Percentiles rank a stretch among this genome's conserved stretches.
phyloP scores from a whole-genome alignment of 1,140 invertebrate genomes.

The Drosophila fuyamai region DNA sequence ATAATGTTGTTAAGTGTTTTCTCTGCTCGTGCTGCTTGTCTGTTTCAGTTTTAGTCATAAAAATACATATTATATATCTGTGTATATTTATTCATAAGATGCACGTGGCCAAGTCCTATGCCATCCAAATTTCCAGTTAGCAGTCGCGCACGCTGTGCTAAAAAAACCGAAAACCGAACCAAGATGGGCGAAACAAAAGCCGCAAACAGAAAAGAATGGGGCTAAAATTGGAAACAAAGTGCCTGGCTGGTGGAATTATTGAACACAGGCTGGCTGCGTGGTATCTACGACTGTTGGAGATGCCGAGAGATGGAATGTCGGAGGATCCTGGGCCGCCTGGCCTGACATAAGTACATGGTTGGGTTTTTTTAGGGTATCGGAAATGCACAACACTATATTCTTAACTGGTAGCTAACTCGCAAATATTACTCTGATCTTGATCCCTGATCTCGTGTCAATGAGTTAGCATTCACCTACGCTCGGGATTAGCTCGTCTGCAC shows the following conservation, averaged over 20 bases:
- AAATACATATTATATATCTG: conserved; percentile 75
- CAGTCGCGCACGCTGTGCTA: conserved; percentile 41
- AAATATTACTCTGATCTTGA: conserved; percentile 45
- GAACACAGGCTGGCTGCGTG: conserved; percentile 70
- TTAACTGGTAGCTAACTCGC: conserved; percentile 31
- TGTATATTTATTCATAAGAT: conserved; percentile 79
- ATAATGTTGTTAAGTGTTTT: conserved; percentile 74
- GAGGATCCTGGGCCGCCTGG: conserved; percentile 26
- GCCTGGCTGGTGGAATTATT: conserved; percentile 26
- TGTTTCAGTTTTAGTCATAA: conserved; percentile 65
- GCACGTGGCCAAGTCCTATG: conserved; percentile 67
- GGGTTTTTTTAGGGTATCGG: conserved; percentile 9
- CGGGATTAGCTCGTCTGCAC: conserved; percentile 62
- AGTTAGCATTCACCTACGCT: conserved; percentile 43
- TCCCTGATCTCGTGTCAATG: conserved; percentile 45
- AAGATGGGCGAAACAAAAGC: conserved; percentile 58
- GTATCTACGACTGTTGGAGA: conserved; percentile 52
- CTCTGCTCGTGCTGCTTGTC: conserved; percentile 39
- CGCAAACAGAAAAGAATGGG: conserved; percentile 55
- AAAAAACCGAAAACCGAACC: conserved; percentile 27
- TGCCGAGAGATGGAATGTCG: conserved; percentile 58
- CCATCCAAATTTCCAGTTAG: conserved; percentile 50
- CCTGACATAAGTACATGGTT: conserved; percentile 51
- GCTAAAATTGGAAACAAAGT: conserved; percentile 41
- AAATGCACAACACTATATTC: conserved; percentile 51